Conservation (phyloP, 2,888 invertebrate species). For the Eristalis tenax region DNA sequence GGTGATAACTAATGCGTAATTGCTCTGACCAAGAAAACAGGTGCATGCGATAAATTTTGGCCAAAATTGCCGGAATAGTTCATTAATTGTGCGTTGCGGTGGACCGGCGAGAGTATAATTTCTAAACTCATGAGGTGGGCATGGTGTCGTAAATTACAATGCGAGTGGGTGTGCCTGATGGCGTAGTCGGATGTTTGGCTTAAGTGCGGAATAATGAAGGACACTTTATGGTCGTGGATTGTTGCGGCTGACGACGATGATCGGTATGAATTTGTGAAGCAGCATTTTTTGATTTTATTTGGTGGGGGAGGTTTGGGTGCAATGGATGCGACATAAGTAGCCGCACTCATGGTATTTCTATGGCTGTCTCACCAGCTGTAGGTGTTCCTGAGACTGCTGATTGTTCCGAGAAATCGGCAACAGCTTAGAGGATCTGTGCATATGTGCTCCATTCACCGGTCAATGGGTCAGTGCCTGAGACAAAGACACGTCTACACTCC, state of each 20-base stretch:
- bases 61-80: constrained; percentile 70
- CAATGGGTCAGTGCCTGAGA: neutral
- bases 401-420: neutral
- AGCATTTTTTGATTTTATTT: neutral
- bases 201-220: constrained; percentile 54
- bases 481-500: neutral
- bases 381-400: neutral
- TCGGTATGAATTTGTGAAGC: neutral
- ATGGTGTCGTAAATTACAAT: constrained; percentile 65
- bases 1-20: constrained; percentile 71
- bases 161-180: constrained; percentile 51
- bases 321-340: too few relatives aligned
- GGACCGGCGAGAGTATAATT: constrained; percentile 54
- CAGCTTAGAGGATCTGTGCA: neutral
- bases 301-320: neutral
- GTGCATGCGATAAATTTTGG: constrained; percentile 70
- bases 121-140: constrained; percentile 65
- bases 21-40: constrained; percentile 72
- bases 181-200: constrained; percentile 7
- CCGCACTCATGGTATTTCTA: too few relatives aligned
- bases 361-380: neutral
- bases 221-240: constrained; percentile 36
- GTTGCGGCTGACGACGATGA: neutral
- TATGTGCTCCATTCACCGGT: neutral
- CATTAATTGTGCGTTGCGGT: constrained; percentile 71